A percentile compares a stretch with the other conserved stretches of the same genome.
These are phyloP conservation scores for Neofelis nebulosa DNA, from an alignment of 2,113 vertebrate species.

Conservation along the genomic window DNA sequence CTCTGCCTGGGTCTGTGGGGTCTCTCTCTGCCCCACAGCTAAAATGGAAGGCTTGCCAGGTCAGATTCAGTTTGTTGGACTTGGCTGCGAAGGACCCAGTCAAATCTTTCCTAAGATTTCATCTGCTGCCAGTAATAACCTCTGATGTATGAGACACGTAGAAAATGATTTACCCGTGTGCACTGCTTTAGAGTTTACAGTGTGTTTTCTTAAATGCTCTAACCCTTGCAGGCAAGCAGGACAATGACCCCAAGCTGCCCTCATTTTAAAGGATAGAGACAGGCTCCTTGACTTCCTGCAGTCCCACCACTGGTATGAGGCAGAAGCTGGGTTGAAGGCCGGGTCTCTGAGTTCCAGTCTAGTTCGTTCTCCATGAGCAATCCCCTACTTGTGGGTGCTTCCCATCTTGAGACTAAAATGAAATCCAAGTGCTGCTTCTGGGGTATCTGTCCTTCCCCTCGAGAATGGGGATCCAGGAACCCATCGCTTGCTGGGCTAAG, in stretches of 20 bases:
- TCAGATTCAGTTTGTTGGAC: neutral
- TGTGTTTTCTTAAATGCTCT: neutral
- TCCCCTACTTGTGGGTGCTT: neutral
- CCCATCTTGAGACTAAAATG: neutral
- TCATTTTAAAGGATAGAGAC: neutral
- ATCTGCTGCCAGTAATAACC: neutral
- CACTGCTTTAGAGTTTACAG: neutral
- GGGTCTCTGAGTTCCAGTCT: neutral
- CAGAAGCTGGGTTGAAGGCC: neutral
- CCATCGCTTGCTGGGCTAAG: accelerated
- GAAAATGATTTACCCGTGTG: neutral
- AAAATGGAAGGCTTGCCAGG: neutral
- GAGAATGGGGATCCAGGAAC: neutral
- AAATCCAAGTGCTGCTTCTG: neutral
- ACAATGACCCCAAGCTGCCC: neutral
- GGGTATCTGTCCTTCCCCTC: neutral
- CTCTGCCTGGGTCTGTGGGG: neutral
- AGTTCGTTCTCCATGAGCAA: neutral
- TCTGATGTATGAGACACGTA: neutral
- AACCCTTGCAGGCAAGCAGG: neutral
- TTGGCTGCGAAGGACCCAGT: neutral
- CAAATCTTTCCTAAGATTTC: neutral
- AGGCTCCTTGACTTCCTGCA: neutral
- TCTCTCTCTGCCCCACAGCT: neutral
- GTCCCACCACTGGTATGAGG: neutral